A percentile compares a stretch with the other conserved stretches of the same genome.
phyloP scores from a whole-genome alignment of 1,140 invertebrate genomes.

The Reticulitermes speratus region DNA sequence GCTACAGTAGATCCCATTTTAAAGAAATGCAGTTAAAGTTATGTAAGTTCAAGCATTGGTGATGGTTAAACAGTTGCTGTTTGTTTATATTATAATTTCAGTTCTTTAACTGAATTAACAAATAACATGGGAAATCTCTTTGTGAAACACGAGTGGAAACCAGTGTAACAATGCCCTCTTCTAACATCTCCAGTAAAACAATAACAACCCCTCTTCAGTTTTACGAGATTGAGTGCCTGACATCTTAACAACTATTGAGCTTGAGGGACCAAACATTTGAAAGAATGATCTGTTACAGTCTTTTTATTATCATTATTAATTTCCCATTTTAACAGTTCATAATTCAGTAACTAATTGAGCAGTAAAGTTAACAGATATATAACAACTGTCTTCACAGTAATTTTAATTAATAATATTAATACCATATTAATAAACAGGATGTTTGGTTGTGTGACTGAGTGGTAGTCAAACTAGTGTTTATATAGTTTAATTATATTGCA shows the following conservation, averaged over 20 bases:
- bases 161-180: not conserved
- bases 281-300: conserved; percentile 22
- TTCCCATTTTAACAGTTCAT: conserved; percentile 6
- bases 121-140: conserved; percentile 10
- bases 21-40: conserved; percentile 1
- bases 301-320: conserved; percentile 15
- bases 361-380: conserved; percentile 10
- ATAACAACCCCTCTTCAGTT: not conserved
- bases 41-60: conserved; percentile 24
- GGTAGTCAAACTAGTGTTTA: not conserved
- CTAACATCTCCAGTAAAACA: not conserved
- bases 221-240: conserved; percentile 6
- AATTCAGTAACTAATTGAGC: not conserved
- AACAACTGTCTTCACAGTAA: not conserved
- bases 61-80: conserved; percentile 27
- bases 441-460: conserved; percentile 19
- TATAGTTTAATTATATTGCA: not conserved
- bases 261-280: conserved; percentile 30
- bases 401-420: conserved; percentile 20
- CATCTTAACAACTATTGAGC: conserved; percentile 28
- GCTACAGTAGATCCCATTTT: conserved; percentile 19
- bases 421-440: conserved; percentile 14
- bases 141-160: not conserved
- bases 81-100: conserved; percentile 1
- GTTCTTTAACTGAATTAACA: conserved; percentile 20